Evolutionary conservation across 2,113 vertebrate species (phyloP).

Genomic region (Panthera uncia): DNA sequence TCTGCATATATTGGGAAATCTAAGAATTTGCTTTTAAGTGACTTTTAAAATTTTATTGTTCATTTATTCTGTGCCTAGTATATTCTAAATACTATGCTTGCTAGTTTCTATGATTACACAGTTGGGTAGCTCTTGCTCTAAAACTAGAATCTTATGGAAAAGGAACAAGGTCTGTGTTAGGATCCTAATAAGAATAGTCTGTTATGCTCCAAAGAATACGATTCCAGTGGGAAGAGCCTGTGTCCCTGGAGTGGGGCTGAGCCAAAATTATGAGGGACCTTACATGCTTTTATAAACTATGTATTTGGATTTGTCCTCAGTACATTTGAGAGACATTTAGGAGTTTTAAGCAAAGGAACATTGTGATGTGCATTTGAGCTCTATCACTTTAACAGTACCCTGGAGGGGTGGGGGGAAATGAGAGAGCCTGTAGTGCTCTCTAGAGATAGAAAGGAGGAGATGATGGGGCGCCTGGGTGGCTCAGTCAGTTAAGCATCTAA

Average conservation of each 20-base stretch:
- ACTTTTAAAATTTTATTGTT: background rate
- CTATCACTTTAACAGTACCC: background rate
- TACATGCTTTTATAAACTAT: background rate
- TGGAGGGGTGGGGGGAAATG: background rate
- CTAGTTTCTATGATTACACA: background rate
- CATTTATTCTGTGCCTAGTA: background rate
- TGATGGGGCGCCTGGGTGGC: no score
- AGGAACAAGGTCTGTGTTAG: background rate
- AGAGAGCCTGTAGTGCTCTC: background rate
- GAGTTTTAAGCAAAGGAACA: background rate
- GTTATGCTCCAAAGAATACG: background rate
- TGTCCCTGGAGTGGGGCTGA: background rate
- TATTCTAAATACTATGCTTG: background rate
- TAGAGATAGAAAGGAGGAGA: background rate
- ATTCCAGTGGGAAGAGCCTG: background rate
- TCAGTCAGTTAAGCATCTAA: no score
- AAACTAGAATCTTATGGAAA: background rate
- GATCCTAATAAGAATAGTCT: background rate
- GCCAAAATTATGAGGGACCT: background rate
- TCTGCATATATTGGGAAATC: background rate
- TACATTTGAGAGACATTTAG: background rate
- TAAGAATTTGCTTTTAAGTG: conserved; percentile 47
- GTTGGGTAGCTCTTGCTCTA: background rate
- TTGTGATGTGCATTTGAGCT: background rate
- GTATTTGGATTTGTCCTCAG: background rate